Evolutionary conservation across 2,888 invertebrate genomes (phyloP).

Genomic region (Linnaemya vulpina): DNA sequence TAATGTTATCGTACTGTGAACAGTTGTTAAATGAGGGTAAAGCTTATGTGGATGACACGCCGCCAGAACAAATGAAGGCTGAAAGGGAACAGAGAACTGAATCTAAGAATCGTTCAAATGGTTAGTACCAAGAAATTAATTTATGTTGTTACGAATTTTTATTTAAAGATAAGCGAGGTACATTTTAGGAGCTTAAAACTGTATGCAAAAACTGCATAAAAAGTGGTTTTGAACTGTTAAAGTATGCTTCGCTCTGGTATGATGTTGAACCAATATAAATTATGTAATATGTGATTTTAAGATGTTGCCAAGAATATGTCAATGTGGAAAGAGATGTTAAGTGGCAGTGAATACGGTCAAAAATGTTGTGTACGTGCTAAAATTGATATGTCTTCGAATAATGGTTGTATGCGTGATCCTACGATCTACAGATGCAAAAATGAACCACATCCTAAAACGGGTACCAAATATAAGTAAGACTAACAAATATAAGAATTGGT

Average conservation of each 20-base stretch:
- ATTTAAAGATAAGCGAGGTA: no score
- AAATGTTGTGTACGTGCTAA: conserved; percentile 97
- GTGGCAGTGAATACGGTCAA: conserved; percentile 90
- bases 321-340: conserved; percentile 98
- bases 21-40: conserved; percentile 93
- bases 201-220: no score
- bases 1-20: conserved; percentile 94
- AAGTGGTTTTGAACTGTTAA: no score
- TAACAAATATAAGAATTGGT: neutral
- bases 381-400: conserved; percentile 97
- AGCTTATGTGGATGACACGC: conserved; percentile 98
- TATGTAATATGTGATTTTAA: conserved; percentile 79
- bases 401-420: conserved; percentile 99
- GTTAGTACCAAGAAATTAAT: conserved; percentile 84
- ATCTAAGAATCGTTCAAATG: conserved; percentile 92
- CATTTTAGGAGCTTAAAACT: no score
- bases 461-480: conserved; percentile 95
- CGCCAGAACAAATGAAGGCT: conserved; percentile 96
- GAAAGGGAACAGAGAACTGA: conserved; percentile 95
- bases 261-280: no score
- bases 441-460: conserved; percentile 96
- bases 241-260: no score
- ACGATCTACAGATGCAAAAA: conserved; percentile 99
- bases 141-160: neutral
- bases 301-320: conserved; percentile 92